Percentiles rank a stretch among this genome's conserved stretches.
Conservation (phyloP, 2,888 invertebrate species). For the Pyralis farinalis region DNA sequence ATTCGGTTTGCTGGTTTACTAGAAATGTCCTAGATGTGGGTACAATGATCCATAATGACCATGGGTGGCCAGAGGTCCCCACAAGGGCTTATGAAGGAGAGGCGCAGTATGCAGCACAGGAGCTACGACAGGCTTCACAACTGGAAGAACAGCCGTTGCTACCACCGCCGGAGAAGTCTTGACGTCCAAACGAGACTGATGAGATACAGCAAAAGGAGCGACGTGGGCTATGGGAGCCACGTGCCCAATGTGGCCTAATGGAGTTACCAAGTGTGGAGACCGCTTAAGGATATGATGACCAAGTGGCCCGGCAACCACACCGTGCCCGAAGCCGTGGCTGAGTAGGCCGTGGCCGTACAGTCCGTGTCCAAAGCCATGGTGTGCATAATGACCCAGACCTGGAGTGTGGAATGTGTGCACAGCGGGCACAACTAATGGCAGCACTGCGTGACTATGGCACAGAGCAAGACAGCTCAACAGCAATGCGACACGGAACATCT, state of each 20-base stretch:
- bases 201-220: constrained; percentile 71
- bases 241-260: constrained; percentile 28
- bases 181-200: constrained; percentile 75
- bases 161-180: constrained; percentile 49
- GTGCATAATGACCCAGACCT: constrained; percentile 33
- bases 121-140: constrained; percentile 41
- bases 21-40: constrained; percentile 39
- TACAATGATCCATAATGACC: constrained; percentile 23
- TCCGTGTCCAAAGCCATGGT: constrained; percentile 27
- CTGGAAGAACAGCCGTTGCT: constrained; percentile 31
- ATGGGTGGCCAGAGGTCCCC: constrained; percentile 17
- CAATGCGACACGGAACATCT: constrained; percentile 45
- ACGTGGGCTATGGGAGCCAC: constrained; percentile 30
- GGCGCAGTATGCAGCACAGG: constrained; percentile 42
- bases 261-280: constrained; percentile 48
- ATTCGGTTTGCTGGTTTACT: too few relatives aligned
- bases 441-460: constrained; percentile 46
- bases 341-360: constrained; percentile 24
- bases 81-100: constrained; percentile 22
- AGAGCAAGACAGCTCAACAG: constrained; percentile 42
- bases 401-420: constrained; percentile 37
- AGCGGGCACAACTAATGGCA: constrained; percentile 40
- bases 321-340: constrained; percentile 21
- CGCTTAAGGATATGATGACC: constrained; percentile 57
- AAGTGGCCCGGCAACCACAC: constrained; percentile 21